phyloP scores from a whole-genome alignment of 1,140 invertebrate species.

The Lamellibrachia luymesi region DNA sequence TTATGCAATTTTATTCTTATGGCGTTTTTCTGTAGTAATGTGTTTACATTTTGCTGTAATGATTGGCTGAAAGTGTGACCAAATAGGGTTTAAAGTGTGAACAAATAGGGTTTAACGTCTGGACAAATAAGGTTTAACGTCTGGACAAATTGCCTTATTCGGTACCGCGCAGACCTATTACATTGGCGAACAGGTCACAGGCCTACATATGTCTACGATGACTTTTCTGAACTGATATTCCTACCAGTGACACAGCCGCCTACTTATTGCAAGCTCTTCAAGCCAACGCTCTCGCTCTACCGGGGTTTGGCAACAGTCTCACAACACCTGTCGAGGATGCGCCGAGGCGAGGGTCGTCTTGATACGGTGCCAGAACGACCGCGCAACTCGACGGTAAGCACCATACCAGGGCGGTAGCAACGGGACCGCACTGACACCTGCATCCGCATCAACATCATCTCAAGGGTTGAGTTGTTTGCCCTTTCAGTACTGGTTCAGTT shows the following conservation, averaged over 20 bases:
- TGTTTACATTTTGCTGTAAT: no score
- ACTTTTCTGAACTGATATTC: not conserved
- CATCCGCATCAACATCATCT: not conserved
- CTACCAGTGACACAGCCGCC: not conserved
- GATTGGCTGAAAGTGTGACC: no score
- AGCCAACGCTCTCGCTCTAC: not conserved
- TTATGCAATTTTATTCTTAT: no score
- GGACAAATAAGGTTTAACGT: no score
- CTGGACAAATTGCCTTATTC: constrained; percentile 4
- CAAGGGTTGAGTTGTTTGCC: not conserved
- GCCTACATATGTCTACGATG: not conserved
- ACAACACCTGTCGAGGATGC: not conserved
- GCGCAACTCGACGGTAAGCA: not conserved
- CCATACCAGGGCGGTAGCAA: not conserved
- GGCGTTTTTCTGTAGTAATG: no score
- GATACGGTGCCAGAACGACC: not conserved
- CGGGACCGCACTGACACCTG: not conserved
- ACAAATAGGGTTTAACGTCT: no score
- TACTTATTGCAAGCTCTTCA: not conserved
- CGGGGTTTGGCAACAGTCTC: not conserved
- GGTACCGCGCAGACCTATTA: not conserved
- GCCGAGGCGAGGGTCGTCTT: not conserved
- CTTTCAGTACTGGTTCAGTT: not conserved
- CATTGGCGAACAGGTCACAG: not conserved
- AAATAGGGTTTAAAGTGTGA: no score